A percentile compares a stretch with the other conserved stretches of the same genome.
Evolutionary conservation across 2,113 vertebrate species (phyloP).

Genomic region (Ophthalmolycus amberensis): DNA sequence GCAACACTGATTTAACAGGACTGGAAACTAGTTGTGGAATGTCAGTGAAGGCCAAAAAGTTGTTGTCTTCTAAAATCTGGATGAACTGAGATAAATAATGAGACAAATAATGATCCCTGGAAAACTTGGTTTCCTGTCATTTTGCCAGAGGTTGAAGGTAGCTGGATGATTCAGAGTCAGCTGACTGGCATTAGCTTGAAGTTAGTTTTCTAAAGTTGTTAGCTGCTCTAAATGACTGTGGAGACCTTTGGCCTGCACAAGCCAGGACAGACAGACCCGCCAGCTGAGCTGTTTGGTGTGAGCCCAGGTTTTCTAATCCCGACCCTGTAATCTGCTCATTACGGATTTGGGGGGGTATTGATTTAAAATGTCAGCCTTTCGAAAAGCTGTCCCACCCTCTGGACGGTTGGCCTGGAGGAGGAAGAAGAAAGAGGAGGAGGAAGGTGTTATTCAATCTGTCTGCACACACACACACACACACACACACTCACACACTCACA

Average conservation of each 20-base stretch:
- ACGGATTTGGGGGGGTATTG: slow-evolving; percentile 55
- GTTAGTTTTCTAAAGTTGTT: slow-evolving; percentile 26
- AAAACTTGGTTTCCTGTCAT: slow-evolving; percentile 9
- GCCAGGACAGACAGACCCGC: not conserved
- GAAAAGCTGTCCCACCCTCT: slow-evolving; percentile 60
- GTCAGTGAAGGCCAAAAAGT: slow-evolving; percentile 1
- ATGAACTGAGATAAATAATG: not conserved
- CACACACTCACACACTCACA: slow-evolving; percentile 36
- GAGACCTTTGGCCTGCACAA: not conserved
- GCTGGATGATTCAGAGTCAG: slow-evolving; percentile 45
- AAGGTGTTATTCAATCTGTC: slow-evolving; percentile 66
- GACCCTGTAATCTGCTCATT: slow-evolving; percentile 60
- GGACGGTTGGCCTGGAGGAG: slow-evolving; percentile 64
- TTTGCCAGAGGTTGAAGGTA: slow-evolving; percentile 23
- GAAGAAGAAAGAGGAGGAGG: slow-evolving; percentile 16
- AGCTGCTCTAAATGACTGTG: slow-evolving; percentile 16
- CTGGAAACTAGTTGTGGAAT: slow-evolving; percentile 54
- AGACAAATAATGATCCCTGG: slow-evolving; percentile 12
- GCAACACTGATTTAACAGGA: slow-evolving; percentile 29
- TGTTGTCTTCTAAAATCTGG: slow-evolving; percentile 8
- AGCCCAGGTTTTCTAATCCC: slow-evolving; percentile 47
- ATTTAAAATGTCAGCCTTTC: slow-evolving; percentile 72
- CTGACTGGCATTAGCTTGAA: slow-evolving; percentile 22
- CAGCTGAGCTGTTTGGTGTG: slow-evolving; percentile 27
- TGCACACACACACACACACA: slow-evolving; percentile 37